Evolutionary conservation across 2,113 vertebrate species (phyloP).

Genomic region (Rhombomys opimus): DNA sequence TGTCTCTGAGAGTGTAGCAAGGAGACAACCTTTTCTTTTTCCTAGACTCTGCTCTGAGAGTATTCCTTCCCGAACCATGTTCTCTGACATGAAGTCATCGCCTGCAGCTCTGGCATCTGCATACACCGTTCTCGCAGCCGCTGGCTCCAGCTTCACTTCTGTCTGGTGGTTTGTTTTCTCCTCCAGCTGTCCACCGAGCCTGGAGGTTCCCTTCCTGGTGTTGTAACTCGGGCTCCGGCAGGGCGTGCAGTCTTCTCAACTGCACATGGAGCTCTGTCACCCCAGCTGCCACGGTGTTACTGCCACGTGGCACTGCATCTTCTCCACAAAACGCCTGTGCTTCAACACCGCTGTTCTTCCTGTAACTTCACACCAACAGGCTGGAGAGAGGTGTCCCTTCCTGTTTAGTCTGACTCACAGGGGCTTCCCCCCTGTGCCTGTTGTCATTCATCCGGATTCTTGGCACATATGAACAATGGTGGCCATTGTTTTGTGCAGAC

Average conservation of each 20-base stretch:
- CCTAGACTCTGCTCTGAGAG: constrained; percentile 92
- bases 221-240: constrained; percentile 83
- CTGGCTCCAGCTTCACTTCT: constrained; percentile 83
- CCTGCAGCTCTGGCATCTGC: constrained; percentile 89
- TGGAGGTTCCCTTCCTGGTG: constrained; percentile 89
- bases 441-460: neutral
- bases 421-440: neutral
- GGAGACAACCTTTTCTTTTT: constrained; percentile 87
- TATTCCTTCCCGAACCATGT: constrained; percentile 91
- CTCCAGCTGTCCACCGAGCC: constrained; percentile 91
- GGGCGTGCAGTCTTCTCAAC: constrained; percentile 84
- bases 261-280: constrained; percentile 90
- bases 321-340: constrained; percentile 88
- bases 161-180: constrained; percentile 89
- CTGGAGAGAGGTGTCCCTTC: constrained; percentile 80
- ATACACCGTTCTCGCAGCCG: constrained; percentile 79
- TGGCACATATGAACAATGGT: neutral
- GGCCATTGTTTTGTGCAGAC: neutral
- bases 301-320: constrained; percentile 94
- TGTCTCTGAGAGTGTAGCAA: constrained; percentile 87
- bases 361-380: constrained; percentile 85
- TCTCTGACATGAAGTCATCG: neutral
- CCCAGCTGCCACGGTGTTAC: constrained; percentile 92
- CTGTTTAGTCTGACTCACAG: constrained; percentile 72
- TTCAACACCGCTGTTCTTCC: constrained; percentile 88